Evolutionary conservation across 2,113 vertebrate genomes (phyloP), one percentile per base, ranked within the genome.

Genomic region (Camelus bactrianus): DNA sequence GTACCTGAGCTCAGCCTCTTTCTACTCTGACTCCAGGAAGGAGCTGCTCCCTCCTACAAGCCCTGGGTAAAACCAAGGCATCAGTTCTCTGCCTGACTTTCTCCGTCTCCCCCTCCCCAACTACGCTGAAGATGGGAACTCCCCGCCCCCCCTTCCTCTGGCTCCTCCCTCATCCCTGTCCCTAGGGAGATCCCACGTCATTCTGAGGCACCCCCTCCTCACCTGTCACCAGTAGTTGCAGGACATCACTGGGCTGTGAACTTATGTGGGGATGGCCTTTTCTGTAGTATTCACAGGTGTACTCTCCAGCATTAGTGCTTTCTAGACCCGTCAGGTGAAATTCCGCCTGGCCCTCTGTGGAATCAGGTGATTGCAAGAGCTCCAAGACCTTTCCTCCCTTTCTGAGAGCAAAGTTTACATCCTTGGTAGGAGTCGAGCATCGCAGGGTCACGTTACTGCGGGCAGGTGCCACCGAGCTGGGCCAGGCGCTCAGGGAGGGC

Each of bases 251-350:
- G 84, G 2, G 1, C 26, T 1, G 50, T 12, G 77, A 62, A 2
- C 0, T 1, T 7, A 0, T 15, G 1, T 0, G 0, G 0, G 17
- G 30, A 5, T 0, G 0, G 2, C 0, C 1, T 26, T 0, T 46
- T 6, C 12, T 32, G 12, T 28, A 6, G 38, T 24, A 52, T 14
- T 88, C 75, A 22, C 90, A 94, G 79, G 32, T 87, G 28, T 96
- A 72, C 4, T 2, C 0, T 4, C 93, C 90, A 4, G 62, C 22
- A 1, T 38, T 0, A 8, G 4, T 0, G 1, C 0, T 0, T 4
- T 11, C 5, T 1, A 96, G 11, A 6, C 24, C 32, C 4, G 16
- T 17, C 60, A 82, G 26, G 4, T 10, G 48, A 35, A 93, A 50
- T 11, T 87, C 54, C 7, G n/a, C 50, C 7, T 0, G 46, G 3